Base-by-base conservation (phyloP, 2,797 vertebrate species). In the Crotalus adamanteus region DNA sequence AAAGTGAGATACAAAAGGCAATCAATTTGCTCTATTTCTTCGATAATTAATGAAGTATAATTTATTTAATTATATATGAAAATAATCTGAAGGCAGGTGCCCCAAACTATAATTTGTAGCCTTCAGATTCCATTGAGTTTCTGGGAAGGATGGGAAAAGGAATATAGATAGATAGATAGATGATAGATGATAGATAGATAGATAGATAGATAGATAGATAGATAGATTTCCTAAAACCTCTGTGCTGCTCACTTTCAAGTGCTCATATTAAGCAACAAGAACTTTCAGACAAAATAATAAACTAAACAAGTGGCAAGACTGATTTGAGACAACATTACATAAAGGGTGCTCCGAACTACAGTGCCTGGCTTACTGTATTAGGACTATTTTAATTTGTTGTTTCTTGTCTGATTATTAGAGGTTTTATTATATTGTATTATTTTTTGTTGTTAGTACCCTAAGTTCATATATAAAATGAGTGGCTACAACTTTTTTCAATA, bases 41-140 rank as follows among this genome's bases (percentile, higher is more conserved):
- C 61, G 37, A 86, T 91, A 53, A 86, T 6, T 86, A 91, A 91
- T 69, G 7, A 63, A 20, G 13, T 91, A 53, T 65, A 91, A 65
- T 47, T 31, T 47, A 87, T 69, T 57, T 97, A 97, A 91, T 97
- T 97, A 95, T 97, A 37, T 53, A 37, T 89, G 37, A 61, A 61
- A 92, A 13, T 37, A 89, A 89, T 57, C 20, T 59, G 56, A 31
- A 87, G 47, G 42, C 20, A 87, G 37, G 25, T 69, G 47, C 28
- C n/a, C 37, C 16, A 28, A n/a, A 55, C 31, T 57, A 37, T 13
- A 37, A 63, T 61, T 37, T 73, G 55, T 73, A 73, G n/a, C n/a
- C n/a, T 37, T 18, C 65, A 73, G n/a, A 73, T 73, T 73, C 65
- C n/a, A 37, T 0, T 37, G n/a, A 37, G 16, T 37, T 73, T 73